phyloP scores from a whole-genome alignment of 2,888 invertebrate genomes.

The Tanypteryx hageni region DNA sequence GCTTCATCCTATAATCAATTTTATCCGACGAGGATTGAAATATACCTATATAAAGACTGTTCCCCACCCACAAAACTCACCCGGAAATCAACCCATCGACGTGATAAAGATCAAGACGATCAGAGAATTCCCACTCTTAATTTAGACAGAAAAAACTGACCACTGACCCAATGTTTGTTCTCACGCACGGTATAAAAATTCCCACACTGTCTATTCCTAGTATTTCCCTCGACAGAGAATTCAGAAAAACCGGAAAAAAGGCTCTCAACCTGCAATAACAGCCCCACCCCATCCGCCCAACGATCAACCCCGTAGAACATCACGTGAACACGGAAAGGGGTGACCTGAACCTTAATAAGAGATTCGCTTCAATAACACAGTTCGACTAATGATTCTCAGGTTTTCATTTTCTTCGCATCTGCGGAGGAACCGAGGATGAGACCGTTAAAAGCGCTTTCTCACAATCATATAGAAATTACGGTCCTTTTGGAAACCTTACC shows the following conservation, averaged over 20 bases:
- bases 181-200: conserved; percentile 52
- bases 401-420: conserved; percentile 31
- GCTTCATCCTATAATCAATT: conserved; percentile 42
- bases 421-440: not conserved
- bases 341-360: not conserved
- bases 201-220: conserved; percentile 43
- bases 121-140: not conserved
- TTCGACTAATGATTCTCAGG: not conserved
- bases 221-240: not conserved
- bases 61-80: not conserved
- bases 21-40: conserved; percentile 16
- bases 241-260: not conserved
- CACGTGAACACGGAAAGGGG: conserved; percentile 17
- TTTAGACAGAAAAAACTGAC: not conserved
- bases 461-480: not conserved
- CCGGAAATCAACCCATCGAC: not conserved
- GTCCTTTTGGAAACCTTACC: not conserved
- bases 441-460: conserved; percentile 13
- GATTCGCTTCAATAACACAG: conserved; percentile 7
- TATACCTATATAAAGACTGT: not conserved
- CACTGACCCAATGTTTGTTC: conserved; percentile 27
- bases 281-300: not conserved
- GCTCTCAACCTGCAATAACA: not conserved
- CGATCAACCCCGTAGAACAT: not conserved
- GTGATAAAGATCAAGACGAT: not conserved